Evolutionary conservation across 2,888 invertebrate species (phyloP), one percentile per base, ranked within the genome.

Genomic region (Brachylomia viminalis): DNA sequence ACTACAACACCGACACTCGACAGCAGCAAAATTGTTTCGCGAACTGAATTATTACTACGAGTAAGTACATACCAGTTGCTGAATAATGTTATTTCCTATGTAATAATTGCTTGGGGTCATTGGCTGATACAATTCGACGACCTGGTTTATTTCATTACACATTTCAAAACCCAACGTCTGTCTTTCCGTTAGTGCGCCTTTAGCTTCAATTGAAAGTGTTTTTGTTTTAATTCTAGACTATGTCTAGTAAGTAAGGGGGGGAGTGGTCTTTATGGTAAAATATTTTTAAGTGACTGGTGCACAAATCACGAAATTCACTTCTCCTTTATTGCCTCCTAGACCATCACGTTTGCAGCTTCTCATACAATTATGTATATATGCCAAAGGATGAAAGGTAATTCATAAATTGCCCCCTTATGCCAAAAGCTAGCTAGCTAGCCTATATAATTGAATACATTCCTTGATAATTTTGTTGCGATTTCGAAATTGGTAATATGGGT

Each of bases 11-110:
- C 73, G 54, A 72, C 71, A 64, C 56, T 59, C 67, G 52, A 71
- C 80, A 62, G 64, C 59, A 76, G 67, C 66, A 65, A 65, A 80
- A 80, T 71, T 76, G 56, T 80, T 80, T 70, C 81, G 56, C 38
- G 65, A 71, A 83, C 84, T 83, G 72, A 80, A 84, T 75, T 69
- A 84, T 80, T 75, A 66, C 67, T 64, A 54, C 58, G 10, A 64
- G 30, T 62, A 54, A 23, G 27, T 62, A 61, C 33, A 59, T 62
- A 65, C 47, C n/a, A 54, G 56, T 85, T 86, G 64, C 79, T 75
- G 75, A 85, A 85, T 72, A 75, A 71, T 75, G 58, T 54, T 75
- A 84, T 74, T 84, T 84, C 77, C 69, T 79, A 75, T 72, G 58
- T 61, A 75, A 45, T 75, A 75, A 69, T 80, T 76, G 54, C 49